These are phyloP conservation scores for Ormyrus thymus DNA, from an alignment of 2,888 invertebrate genomes.

Conservation along the genomic window DNA sequence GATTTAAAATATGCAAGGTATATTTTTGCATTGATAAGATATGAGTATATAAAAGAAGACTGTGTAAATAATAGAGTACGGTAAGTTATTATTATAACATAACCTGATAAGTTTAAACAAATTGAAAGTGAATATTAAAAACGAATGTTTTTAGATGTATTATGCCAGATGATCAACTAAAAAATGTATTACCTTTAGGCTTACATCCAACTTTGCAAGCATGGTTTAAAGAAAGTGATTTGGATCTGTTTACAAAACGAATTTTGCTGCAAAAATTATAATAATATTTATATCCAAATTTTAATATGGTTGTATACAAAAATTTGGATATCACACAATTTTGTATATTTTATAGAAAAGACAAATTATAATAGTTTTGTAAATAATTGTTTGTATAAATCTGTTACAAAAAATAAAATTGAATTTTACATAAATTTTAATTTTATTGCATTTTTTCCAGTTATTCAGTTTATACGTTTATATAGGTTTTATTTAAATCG, in stretches of 20 bases:
- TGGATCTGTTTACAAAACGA: slow-evolving; percentile 62
- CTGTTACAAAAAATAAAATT: slow-evolving; percentile 19
- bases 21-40: slow-evolving; percentile 65
- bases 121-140: not conserved
- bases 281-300: slow-evolving; percentile 17
- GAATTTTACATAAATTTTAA: too few species aligned
- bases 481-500: too few species aligned
- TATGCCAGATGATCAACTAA: slow-evolving; percentile 64
- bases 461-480: too few species aligned
- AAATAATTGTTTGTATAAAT: slow-evolving; percentile 1
- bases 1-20: slow-evolving; percentile 67
- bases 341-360: too few species aligned
- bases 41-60: slow-evolving; percentile 64
- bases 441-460: too few species aligned
- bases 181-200: slow-evolving; percentile 57
- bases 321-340: too few species aligned
- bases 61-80: slow-evolving; percentile 66
- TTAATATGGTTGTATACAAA: too few species aligned
- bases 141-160: slow-evolving; percentile 62
- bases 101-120: not conserved
- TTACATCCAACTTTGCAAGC: slow-evolving; percentile 68
- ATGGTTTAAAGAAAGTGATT: slow-evolving; percentile 66
- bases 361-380: slow-evolving; percentile 52
- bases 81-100: slow-evolving; percentile 54
- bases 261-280: slow-evolving; percentile 63